phyloP scores from a whole-genome alignment of 2,888 invertebrate genomes.

The Nomada fabriciana region DNA sequence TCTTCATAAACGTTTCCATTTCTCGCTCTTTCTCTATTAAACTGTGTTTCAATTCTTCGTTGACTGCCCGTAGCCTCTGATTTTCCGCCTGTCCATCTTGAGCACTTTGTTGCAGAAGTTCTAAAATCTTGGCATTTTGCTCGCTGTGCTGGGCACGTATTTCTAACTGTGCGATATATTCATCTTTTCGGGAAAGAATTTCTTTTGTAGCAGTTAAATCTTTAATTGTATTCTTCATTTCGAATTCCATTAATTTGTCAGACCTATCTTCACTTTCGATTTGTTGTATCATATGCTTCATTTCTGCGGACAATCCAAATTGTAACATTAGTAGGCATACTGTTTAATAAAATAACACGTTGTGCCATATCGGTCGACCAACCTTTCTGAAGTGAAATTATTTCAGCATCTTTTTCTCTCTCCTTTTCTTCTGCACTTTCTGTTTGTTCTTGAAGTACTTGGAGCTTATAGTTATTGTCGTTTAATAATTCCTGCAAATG shows the following conservation, averaged over 20 bases:
- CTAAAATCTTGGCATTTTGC: slow-evolving; percentile 55
- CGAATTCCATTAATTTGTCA: slow-evolving; percentile 70
- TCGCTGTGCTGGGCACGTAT: slow-evolving; percentile 58
- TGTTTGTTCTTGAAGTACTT: slow-evolving; percentile 55
- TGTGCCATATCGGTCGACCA: background rate
- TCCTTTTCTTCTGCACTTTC: slow-evolving; percentile 57
- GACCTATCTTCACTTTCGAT: slow-evolving; percentile 45
- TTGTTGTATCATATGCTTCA: slow-evolving; percentile 71
- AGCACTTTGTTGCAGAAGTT: slow-evolving; percentile 60
- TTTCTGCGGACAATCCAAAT: slow-evolving; percentile 55
- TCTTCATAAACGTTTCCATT: slow-evolving; percentile 74
- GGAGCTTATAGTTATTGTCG: slow-evolving; percentile 50
- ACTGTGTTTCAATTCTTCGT: slow-evolving; percentile 65
- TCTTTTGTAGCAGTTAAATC: slow-evolving; percentile 67
- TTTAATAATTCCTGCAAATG: slow-evolving; percentile 42
- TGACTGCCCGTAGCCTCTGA: slow-evolving; percentile 65
- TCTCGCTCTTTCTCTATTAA: slow-evolving; percentile 73
- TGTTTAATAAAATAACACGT: background rate
- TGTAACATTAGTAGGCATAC: background rate
- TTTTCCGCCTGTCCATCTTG: slow-evolving; percentile 68
- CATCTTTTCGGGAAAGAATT: slow-evolving; percentile 42
- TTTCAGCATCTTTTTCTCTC: slow-evolving; percentile 78
- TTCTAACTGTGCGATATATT: slow-evolving; percentile 62
- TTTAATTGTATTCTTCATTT: slow-evolving; percentile 71
- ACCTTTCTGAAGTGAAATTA: slow-evolving; percentile 77